phyloP scores from a whole-genome alignment of 2,113 vertebrate genomes.

The Taurulus bubalis region DNA sequence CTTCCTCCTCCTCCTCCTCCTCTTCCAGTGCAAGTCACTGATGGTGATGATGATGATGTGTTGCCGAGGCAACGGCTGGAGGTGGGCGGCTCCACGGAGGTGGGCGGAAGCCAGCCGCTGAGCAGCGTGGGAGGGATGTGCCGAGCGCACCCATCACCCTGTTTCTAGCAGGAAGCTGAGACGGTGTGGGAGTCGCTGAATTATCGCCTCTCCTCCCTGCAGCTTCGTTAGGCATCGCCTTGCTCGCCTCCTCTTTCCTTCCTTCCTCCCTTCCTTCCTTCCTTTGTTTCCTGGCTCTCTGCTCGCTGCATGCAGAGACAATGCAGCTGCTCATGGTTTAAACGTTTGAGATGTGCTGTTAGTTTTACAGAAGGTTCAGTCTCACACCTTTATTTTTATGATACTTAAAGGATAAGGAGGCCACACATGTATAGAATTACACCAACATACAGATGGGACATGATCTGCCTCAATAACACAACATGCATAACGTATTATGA shows the following conservation, averaged over 20 bases:
- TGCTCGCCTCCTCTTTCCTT: slow-evolving; percentile 61
- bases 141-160: slow-evolving; percentile 77
- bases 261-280: slow-evolving; percentile 5
- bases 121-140: slow-evolving; percentile 80
- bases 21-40: slow-evolving; percentile 75
- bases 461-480: not conserved
- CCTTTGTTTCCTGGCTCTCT: slow-evolving; percentile 47
- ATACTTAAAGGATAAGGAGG: no score
- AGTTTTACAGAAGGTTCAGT: not conserved
- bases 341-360: slow-evolving; percentile 45
- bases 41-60: slow-evolving; percentile 79
- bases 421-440: not conserved
- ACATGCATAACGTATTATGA: not conserved
- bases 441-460: not conserved
- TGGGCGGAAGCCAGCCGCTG: slow-evolving; percentile 81
- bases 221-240: slow-evolving; percentile 71
- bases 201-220: slow-evolving; percentile 78
- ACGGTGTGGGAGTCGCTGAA: slow-evolving; percentile 77
- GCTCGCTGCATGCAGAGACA: slow-evolving; percentile 18
- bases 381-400: no score
- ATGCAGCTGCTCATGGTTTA: slow-evolving; percentile 28
- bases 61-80: slow-evolving; percentile 76
- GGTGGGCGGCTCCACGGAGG: slow-evolving; percentile 80
- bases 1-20: slow-evolving; percentile 46
- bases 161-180: slow-evolving; percentile 77